Evolutionary conservation across 2,113 vertebrate species (phyloP), one percentile per base, ranked within the genome.

Genomic region (Phocoena sinus): DNA sequence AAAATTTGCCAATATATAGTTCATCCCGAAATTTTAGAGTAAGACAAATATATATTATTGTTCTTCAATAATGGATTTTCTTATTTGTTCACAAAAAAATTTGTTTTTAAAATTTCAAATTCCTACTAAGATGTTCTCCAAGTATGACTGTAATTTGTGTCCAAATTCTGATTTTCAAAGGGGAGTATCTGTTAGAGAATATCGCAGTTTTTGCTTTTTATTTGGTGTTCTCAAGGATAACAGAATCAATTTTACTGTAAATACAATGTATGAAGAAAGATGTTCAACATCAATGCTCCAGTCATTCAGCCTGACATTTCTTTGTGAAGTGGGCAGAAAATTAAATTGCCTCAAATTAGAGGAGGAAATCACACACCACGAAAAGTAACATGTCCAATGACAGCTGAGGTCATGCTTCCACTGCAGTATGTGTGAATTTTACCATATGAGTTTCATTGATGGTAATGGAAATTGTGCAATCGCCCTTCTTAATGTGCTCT

Each of bases 251-350:
- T 97, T 96, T 71, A 95, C n/a, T 44, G 9, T 77, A 91, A 96
- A 92, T 96, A 89, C 47, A 70, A 94, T 1, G 21, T 96, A 65
- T 96, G 85, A 96, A 95, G 82, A 91, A 94, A 91, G 90, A 93
- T 73, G 76, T 97, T 95, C 84, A 82, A 93, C 93, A 95, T 95
- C 73, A 88, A 50, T 90, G 96, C 91, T 94, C 86, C 26, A 96
- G 89, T 92, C 89, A 71, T 67, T 90, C 91, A 94, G 95, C 44
- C 85, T 98, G 98, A 97, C 93, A 96, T 98, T 97, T 98, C 97
- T 96, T 94, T 97, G 96, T 97, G 97, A 98, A 98, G 89, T 96
- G 94, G 80, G 95, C 91, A 97, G 96, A 98, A 97, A 98, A 98
- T 97, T 96, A 97, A 97, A 98, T 98, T 95, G 91, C 86, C 80